Evolutionary conservation across 2,888 invertebrate species (phyloP), one percentile per base, ranked within the genome.

Genomic region (Papilio gigon): DNA sequence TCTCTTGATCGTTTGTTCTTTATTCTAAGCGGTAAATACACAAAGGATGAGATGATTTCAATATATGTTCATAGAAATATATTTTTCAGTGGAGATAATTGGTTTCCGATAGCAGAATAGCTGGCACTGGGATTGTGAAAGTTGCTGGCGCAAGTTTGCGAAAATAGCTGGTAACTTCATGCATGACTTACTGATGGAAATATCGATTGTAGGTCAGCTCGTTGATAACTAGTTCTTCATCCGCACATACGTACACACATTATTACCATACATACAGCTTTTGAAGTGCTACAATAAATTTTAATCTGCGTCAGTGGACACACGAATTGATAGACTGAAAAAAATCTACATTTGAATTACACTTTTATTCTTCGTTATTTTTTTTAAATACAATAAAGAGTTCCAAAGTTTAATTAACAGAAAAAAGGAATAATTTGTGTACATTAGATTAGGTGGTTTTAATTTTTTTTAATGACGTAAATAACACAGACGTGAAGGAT

Each of bases 101-200:
- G 60, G 60, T n/a, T 60, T 63, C 22, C 33, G 47, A 63, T 63
- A 47, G 20, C 25, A 40, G n/a, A 58, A 65, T 58, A 66, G 47
- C 35, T 35, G 22, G 22, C 59, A 42, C 53, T 59, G 9, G 44
- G 65, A 65, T 64, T 65, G 65, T 68, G 65, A 53, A 68, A 68
- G 59, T 68, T 68, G 68, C 27, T 27, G 20, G 22, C 50, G 64
- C 68, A 59, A 68, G 47, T 63, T 68, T 59, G 68, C 64, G 62
- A 64, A 68, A 53, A 60, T 40, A 22, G 22, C 33, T 33, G 40
- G 60, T 60, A 42, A 68, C 64, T 63, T 68, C 60, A 68, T 68
- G 65, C 68, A 69, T 61, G 65, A 60, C 53, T 69, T 65, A 53
- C 65, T 68, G 64, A 59, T 64, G n/a, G 40, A 59, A 65, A 53